Conservation (phyloP, 2,113 vertebrate species). For the Mixornis gularis region DNA sequence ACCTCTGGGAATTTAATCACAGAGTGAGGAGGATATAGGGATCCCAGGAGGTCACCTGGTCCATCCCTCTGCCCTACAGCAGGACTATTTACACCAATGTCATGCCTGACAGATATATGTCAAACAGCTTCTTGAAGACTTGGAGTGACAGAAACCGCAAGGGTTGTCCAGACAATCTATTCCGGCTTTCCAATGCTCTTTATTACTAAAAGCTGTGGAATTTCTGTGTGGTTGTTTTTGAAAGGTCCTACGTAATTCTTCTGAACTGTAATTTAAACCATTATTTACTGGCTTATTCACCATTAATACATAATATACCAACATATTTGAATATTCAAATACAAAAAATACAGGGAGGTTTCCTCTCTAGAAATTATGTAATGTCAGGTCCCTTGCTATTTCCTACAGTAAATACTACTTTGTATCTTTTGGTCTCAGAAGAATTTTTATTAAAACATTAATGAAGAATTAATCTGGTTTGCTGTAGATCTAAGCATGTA, state of each 20-base stretch:
- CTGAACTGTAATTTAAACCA: background rate
- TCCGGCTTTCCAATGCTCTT: background rate
- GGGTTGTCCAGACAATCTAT: background rate
- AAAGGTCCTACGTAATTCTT: background rate
- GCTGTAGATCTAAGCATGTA: background rate
- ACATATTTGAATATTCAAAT: background rate
- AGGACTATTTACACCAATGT: background rate
- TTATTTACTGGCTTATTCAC: background rate
- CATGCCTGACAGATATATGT: background rate
- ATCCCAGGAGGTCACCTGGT: background rate
- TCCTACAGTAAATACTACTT: background rate
- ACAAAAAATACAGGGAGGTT: background rate
- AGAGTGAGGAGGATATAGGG: background rate
- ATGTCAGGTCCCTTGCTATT: background rate
- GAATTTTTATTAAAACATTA: background rate
- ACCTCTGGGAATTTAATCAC: background rate
- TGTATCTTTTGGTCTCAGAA: background rate
- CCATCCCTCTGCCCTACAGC: background rate
- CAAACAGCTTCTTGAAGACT: background rate
- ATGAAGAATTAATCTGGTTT: background rate
- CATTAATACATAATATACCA: background rate
- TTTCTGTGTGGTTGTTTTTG: background rate
- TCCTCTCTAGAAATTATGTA: background rate
- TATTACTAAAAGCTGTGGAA: background rate
- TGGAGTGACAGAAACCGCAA: background rate